Evolutionary conservation across 2,113 vertebrate species (phyloP).

Genomic region (Oreotrochilus melanogaster): DNA sequence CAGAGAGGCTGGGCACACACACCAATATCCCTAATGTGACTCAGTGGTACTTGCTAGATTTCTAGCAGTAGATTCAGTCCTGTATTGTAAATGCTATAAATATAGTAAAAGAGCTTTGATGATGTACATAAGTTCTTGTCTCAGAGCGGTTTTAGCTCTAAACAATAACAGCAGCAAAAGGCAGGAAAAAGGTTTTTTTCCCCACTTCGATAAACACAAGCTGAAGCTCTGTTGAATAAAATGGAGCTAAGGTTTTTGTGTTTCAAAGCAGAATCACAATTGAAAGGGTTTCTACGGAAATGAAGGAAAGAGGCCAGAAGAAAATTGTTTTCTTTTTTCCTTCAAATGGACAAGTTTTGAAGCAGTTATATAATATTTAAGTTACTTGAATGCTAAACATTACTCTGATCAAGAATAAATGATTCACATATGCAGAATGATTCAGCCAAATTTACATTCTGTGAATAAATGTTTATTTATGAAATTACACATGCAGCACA

Average conservation of each 20-base stretch:
- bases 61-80: not conserved
- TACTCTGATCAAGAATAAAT: conserved; percentile 68
- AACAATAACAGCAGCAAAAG: not conserved
- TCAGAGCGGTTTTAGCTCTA: not conserved
- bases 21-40: not conserved
- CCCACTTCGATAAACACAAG: conserved; percentile 35
- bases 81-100: not conserved
- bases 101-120: not conserved
- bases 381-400: conserved; percentile 11
- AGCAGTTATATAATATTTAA: conserved; percentile 71
- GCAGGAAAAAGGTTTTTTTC: not conserved
- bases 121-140: not conserved
- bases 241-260: conserved; percentile 44
- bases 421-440: conserved; percentile 64
- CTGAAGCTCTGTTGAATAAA: conserved; percentile 50
- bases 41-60: not conserved
- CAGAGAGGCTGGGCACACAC: not conserved
- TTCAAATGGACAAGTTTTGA: conserved; percentile 63
- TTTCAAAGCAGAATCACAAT: conserved; percentile 50
- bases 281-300: conserved; percentile 62
- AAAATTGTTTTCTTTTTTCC: conserved; percentile 58
- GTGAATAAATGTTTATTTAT: conserved; percentile 70
- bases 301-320: conserved; percentile 52
- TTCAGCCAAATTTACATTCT: conserved; percentile 69
- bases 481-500: conserved; percentile 46